These are phyloP conservation scores for Xerus inauris DNA, from an alignment of 2,113 vertebrate species.

Conservation along the genomic window DNA sequence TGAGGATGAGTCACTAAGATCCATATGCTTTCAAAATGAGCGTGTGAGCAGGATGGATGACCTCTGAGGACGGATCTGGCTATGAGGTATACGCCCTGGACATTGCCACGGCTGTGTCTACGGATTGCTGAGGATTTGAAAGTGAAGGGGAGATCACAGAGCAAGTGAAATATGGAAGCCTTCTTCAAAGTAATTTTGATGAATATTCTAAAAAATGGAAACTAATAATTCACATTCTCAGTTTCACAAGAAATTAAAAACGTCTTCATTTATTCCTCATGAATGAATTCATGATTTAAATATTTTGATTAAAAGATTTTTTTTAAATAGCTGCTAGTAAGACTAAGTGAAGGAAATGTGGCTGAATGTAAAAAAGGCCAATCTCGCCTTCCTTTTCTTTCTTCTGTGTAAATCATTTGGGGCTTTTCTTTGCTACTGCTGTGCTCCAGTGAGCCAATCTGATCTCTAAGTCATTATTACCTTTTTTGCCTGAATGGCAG, in stretches of 20 bases:
- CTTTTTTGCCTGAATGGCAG: constrained; percentile 60
- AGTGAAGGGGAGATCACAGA: background rate
- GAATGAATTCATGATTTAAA: constrained; percentile 79
- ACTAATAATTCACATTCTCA: constrained; percentile 40
- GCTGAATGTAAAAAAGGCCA: constrained; percentile 61
- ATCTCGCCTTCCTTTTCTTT: constrained; percentile 46
- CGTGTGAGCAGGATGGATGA: accelerated
- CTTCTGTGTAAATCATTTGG: constrained; percentile 59
- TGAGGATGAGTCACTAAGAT: background rate
- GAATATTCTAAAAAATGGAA: constrained; percentile 69
- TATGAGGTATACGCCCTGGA: background rate
- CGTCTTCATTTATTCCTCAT: constrained; percentile 78
- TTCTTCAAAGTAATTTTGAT: constrained; percentile 68
- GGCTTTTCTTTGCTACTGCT: constrained; percentile 58
- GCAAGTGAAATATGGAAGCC: constrained; percentile 6
- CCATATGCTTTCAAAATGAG: background rate
- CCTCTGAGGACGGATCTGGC: background rate
- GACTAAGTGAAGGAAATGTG: constrained; percentile 64
- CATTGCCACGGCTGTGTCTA: background rate
- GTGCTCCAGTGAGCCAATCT: constrained; percentile 62
- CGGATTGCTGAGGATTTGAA: background rate
- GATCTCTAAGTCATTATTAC: constrained; percentile 64
- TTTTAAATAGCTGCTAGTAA: constrained; percentile 67
- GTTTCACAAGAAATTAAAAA: constrained; percentile 77
- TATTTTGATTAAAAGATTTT: constrained; percentile 76